Conservation (phyloP, 2,888 invertebrate species). For the Nemotelus pantherinus region DNA sequence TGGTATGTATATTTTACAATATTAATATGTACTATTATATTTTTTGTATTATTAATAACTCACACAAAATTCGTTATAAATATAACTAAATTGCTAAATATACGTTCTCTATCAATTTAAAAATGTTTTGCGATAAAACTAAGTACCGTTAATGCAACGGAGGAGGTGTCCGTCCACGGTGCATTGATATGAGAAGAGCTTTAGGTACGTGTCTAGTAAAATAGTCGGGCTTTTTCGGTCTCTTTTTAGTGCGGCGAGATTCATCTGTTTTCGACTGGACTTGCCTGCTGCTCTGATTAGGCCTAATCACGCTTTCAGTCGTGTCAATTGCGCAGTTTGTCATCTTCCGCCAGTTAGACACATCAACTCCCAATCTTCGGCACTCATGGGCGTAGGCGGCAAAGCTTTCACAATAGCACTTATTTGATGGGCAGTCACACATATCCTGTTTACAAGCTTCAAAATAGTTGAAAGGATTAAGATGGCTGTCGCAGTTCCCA, state of each 20-base stretch:
- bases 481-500: slow-evolving; percentile 79
- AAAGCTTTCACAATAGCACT: slow-evolving; percentile 90
- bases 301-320: background rate
- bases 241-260: slow-evolving; percentile 47
- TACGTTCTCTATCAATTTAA: too few relatives aligned
- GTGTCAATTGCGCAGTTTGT: slow-evolving; percentile 72
- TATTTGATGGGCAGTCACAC: slow-evolving; percentile 83
- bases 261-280: slow-evolving; percentile 22
- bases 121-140: too few relatives aligned
- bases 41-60: too few relatives aligned
- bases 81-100: too few relatives aligned
- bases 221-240: slow-evolving; percentile 53
- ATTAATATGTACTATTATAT: too few relatives aligned
- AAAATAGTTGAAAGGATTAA: slow-evolving; percentile 84
- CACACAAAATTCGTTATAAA: too few relatives aligned
- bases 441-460: slow-evolving; percentile 88
- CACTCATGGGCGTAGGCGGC: slow-evolving; percentile 91
- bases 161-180: slow-evolving; percentile 64
- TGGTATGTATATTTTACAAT: too few relatives aligned
- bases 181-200: slow-evolving; percentile 59
- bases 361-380: slow-evolving; percentile 76
- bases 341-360: slow-evolving; percentile 76
- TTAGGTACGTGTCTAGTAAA: slow-evolving; percentile 63
- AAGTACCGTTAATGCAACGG: slow-evolving; percentile 57
- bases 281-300: slow-evolving; percentile 31